Evolutionary conservation across 1,140 invertebrate genomes (phyloP).

Genomic region (Euwallacea fornicatus): DNA sequence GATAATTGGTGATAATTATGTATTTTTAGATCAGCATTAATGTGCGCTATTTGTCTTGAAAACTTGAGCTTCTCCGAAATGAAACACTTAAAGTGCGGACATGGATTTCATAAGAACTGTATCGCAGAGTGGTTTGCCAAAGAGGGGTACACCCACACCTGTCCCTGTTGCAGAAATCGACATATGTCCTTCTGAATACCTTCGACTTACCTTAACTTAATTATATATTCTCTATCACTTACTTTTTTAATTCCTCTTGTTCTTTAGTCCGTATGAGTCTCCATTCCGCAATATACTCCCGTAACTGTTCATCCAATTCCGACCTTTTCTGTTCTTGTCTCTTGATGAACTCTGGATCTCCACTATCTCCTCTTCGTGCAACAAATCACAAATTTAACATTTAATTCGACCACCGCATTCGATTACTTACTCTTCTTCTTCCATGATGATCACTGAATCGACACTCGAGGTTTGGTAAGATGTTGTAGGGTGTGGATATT

Average conservation of each 20-base stretch:
- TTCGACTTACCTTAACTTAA: background rate
- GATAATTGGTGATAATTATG: background rate
- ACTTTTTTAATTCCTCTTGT: slow-evolving; percentile 84
- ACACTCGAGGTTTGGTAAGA: background rate
- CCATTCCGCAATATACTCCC: slow-evolving; percentile 96
- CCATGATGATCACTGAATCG: slow-evolving; percentile 9
- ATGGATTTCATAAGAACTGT: background rate
- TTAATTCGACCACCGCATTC: slow-evolving; percentile 1
- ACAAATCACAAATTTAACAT: slow-evolving; percentile 9
- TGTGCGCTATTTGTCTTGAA: background rate
- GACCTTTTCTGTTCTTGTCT: slow-evolving; percentile 92
- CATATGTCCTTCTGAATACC: background rate
- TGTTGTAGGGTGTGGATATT: slow-evolving; percentile 10
- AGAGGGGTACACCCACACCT: background rate
- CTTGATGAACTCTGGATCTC: slow-evolving; percentile 76
- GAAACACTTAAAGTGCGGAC: background rate
- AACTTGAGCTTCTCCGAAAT: background rate
- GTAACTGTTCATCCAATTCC: slow-evolving; percentile 91
- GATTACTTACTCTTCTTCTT: slow-evolving; percentile 33
- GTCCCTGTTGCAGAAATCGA: background rate
- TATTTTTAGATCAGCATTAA: background rate
- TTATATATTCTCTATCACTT: slow-evolving; percentile 10
- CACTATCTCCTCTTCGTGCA: slow-evolving; percentile 43
- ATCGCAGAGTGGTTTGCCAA: background rate
- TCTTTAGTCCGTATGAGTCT: slow-evolving; percentile 91